Base-by-base conservation (phyloP, 2,113 vertebrate genomes). In the Forbesichthys papilliferus region DNA sequence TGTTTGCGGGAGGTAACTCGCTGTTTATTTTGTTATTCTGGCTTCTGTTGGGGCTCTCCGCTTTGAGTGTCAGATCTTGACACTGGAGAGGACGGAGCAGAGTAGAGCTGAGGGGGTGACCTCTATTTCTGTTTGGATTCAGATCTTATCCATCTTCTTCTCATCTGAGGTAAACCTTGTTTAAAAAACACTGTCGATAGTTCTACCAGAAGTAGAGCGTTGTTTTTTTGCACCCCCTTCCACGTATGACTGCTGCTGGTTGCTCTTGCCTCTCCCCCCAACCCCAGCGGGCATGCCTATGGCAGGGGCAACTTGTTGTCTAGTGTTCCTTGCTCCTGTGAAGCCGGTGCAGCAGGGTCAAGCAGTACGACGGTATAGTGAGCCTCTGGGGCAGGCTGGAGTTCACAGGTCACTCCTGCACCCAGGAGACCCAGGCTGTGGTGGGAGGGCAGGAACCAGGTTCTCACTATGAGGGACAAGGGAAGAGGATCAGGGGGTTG, bases 351-450 rank as follows among this genome's bases (percentile, higher is more conserved):
- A 62, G 68, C 18, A 64, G 62, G 88, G 86, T 88, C 76, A 66
- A 4, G 34, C 27, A 20, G 67, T 51, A 57, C 73, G 75, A 78
- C 42, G 67, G 79, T 63, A 27, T 27, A 68, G 84, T 4, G n/a
- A 68, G 81, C 76, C 84, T 87, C 70, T 27, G 74, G 89, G 82
- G 81, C 47, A 61, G 89, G 78, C 82, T 82, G 80, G 12, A 83
- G 87, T 71, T 90, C 86, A 84, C n/a, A 91, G 92, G 87, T 92
- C 84, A 69, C 57, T n/a, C 77, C 1, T 70, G 78, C 73, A 80
- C 83, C 80, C 84, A 42, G 83, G 85, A 87, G 88, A 87, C 68
- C 27, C 16, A 77, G 74, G 76, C 82, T 34, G 82, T 73, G 74
- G 80, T 47, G 60, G 14, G 68, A 76, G 81, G 76, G 68, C 81